These are phyloP conservation scores for Panulirus ornatus DNA, from an alignment of 1,140 invertebrate species.

Conservation along the genomic window DNA sequence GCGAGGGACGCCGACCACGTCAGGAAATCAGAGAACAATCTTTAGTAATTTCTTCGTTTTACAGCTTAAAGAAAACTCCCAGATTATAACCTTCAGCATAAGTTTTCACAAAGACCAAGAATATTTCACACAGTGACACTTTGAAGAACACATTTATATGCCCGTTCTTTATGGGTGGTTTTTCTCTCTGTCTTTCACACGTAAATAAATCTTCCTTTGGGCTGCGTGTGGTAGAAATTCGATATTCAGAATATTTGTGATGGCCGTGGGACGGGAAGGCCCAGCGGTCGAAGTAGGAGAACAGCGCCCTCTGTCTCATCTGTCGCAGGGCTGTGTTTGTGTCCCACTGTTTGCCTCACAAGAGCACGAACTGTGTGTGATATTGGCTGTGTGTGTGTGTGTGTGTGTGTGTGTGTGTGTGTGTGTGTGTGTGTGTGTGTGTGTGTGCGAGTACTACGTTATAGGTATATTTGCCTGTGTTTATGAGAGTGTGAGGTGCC, in stretches of 20 bases:
- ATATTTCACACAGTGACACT: conserved; percentile 34
- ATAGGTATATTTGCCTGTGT: too few species aligned
- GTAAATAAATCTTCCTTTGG: conserved; percentile 41
- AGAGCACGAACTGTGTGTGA: too few species aligned
- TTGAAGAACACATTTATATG: conserved; percentile 28
- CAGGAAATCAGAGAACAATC: conserved; percentile 61
- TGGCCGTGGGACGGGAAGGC: conserved; percentile 54
- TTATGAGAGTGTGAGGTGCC: too few species aligned
- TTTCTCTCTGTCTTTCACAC: conserved; percentile 23
- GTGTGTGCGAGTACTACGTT: too few species aligned
- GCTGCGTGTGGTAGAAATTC: conserved; percentile 36
- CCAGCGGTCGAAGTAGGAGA: too few species aligned
- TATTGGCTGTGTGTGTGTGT: neutral
- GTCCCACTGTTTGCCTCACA: too few species aligned
- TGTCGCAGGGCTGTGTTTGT: too few species aligned
- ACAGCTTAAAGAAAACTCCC: conserved; percentile 55
- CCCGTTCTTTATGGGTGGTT: conserved; percentile 13
- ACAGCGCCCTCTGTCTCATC: too few species aligned
- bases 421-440: neutral
- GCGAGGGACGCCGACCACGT: neutral
- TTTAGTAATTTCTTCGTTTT: conserved; percentile 66
- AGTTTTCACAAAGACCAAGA: conserved; percentile 43
- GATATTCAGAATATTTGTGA: conserved; percentile 63
- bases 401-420: neutral
- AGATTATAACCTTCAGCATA: conserved; percentile 45